Evolutionary conservation across 2,797 vertebrate genomes (phyloP), one percentile per base, ranked within the genome.

Genomic region (Coregonus ussuriensis): DNA sequence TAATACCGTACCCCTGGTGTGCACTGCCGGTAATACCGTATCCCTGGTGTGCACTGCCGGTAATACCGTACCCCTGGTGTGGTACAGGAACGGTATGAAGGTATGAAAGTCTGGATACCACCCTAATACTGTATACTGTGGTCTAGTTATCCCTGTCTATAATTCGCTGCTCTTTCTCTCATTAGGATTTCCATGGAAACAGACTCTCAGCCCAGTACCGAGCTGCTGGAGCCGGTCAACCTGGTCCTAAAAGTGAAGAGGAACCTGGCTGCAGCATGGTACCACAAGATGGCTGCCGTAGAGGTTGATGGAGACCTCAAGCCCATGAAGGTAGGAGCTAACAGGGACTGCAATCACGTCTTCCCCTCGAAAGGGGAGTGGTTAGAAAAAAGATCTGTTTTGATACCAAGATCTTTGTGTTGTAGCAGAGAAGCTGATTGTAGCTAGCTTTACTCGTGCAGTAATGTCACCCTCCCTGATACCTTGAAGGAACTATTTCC

Each of bases 251-350:
- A 91, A 4, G 84, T 99, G 69, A 95, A 93, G 89, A 96, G 98
- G 83, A 99, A 99, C 90, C 92, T 99, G 81, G 94, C 98, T 1
- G 93, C 96, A 65, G 35, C 93, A 3, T 99, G 98, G 97, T 97
- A 95, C 89, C 87, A 93, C 63, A 87, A 96, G 74, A 94, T 95
- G 86, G 96, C 97, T 21, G 92, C 95, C 0, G 87, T 99, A 79
- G 91, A 95, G 75, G 89, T 99, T 15, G 89, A 95, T 86, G 98
- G 96, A 86, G 95, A 97, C 81, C 90, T 99, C 31, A 97, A 96
- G 79, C 96, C 97, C 54, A 98, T 97, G 96, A 95, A 96, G 94
- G 98, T 98, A 89, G 75, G 82, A 65, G 13, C 16, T 7, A 16
- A 33, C 14, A 47, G 7, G 0, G 11, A 47, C 7, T 47, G 2